Percentiles rank a stretch among this genome's conserved stretches.
Evolutionary conservation across 2,888 invertebrate species (phyloP).

Genomic region (Petrolisthes cinctipes): DNA sequence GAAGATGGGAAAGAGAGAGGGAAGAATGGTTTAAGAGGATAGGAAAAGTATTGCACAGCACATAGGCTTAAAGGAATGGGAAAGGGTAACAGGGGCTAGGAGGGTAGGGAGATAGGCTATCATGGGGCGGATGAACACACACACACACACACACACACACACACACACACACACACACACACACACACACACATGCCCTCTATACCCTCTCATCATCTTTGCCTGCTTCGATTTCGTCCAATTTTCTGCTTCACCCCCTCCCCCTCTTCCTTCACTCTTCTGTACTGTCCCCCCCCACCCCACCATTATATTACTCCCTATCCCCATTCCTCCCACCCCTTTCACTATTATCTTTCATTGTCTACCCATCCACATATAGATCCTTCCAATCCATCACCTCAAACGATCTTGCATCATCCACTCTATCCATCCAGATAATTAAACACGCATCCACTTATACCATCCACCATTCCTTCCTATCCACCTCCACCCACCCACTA

Average conservation of each 20-base stretch:
- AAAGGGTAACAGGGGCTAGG: neutral
- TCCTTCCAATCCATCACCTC: no score
- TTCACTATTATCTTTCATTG: no score
- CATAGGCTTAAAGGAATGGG: neutral
- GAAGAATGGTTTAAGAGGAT: neutral
- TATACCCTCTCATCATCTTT: neutral
- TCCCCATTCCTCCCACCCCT: neutral
- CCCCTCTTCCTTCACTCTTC: neutral
- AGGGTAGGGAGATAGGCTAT: neutral
- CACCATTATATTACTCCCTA: constrained; percentile 7
- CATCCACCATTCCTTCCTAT: no score
- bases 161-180: neutral
- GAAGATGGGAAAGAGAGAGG: neutral
- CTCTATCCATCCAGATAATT: no score
- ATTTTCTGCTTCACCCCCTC: neutral
- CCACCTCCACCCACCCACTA: no score
- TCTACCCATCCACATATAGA: no score
- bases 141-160: neutral
- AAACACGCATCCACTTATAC: no score
- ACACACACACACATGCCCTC: neutral
- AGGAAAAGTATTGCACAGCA: neutral
- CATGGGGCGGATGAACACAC: neutral
- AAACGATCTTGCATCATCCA: no score
- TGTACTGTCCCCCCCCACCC: neutral
- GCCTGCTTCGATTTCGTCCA: neutral